Evolutionary conservation across 2,888 invertebrate species (phyloP), one percentile per base, ranked within the genome.

Genomic region (Polymixis flavicincta): DNA sequence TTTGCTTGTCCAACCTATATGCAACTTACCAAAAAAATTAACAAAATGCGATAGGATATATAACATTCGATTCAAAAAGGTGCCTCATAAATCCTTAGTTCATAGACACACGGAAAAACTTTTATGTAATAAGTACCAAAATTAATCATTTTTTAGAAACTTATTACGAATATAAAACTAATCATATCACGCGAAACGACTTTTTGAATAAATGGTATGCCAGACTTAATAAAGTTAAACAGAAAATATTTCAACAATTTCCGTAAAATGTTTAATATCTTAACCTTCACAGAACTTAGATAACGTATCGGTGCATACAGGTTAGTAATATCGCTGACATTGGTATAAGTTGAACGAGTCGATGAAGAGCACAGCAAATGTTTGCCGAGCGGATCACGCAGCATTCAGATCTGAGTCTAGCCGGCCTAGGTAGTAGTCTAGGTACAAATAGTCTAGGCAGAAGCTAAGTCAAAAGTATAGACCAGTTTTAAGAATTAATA

Each of bases 291-390:
- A 14, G 1, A 42, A 13, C 50, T 60, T 48, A 42, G 22, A n/a
- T 55, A 63, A 78, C 28, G 45, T 61, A 67, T 74, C 65, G 66
- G 68, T 82, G 79, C 78, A 80, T 70, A 70, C 60, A 82, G 74
- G 79, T 86, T 78, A 74, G 78, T 78, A 60, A 69, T 69, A 72
- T 65, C 67, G 54, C 61, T 76, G 80, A 71, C 76, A 77, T 82
- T 79, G 73, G 9, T 71, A 69, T 71, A 69, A 79, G 69, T 75
- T 65, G 75, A 68, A 76, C 74, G 78, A 78, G 74, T 84, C 86
- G 81, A 90, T 91, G 89, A 90, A 89, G 89, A 71, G 79, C 80
- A 84, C 48, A 28, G 77, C 88, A 83, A 88, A 91, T 90, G 84
- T 91, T 91, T 90, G 89, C 87, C 25, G 69, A 76, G 37, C 81